Percentiles rank a stretch among this genome's conserved stretches.
Conservation (phyloP, 2,888 invertebrate species). For the Cantharis rufa region DNA sequence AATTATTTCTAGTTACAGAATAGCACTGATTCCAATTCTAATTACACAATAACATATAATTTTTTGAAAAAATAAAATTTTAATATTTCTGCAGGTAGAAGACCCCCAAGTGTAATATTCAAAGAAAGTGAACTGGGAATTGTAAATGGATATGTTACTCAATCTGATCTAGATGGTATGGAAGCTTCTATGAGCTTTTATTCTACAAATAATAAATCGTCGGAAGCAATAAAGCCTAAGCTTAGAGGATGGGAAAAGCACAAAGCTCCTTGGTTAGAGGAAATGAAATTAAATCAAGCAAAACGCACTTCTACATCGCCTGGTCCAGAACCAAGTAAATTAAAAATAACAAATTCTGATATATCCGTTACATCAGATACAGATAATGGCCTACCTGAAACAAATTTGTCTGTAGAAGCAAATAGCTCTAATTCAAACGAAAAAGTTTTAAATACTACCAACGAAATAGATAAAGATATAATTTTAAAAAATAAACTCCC, state of each 20-base stretch:
- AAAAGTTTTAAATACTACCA: conserved; percentile 44
- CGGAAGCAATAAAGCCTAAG: conserved; percentile 63
- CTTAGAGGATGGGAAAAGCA: conserved; percentile 74
- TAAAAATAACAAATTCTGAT: conserved; percentile 39
- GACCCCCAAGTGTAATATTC: conserved; percentile 63
- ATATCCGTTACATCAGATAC: conserved; percentile 28
- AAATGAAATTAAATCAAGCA: conserved; percentile 77
- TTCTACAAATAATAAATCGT: conserved; percentile 4
- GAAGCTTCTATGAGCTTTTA: conserved; percentile 9
- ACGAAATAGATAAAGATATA: conserved; percentile 43
- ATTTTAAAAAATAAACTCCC: conserved; percentile 35
- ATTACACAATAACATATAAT: too few relatives aligned
- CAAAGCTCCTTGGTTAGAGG: conserved; percentile 80
- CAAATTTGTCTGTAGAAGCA: conserved; percentile 21
- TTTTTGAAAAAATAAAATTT: neutral
- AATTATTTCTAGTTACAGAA: too few relatives aligned
- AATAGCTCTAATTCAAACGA: conserved; percentile 40
- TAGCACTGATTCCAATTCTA: too few relatives aligned
- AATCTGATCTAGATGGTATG: conserved; percentile 25
- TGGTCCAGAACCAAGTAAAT: conserved; percentile 44
- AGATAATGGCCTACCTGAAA: conserved; percentile 19
- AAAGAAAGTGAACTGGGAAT: conserved; percentile 46
- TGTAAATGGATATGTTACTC: conserved; percentile 46
- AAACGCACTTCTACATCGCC: conserved; percentile 62
- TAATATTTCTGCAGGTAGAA: conserved; percentile 51